Evolutionary conservation across 2,888 invertebrate genomes (phyloP).

Genomic region (Acronicta psi): DNA sequence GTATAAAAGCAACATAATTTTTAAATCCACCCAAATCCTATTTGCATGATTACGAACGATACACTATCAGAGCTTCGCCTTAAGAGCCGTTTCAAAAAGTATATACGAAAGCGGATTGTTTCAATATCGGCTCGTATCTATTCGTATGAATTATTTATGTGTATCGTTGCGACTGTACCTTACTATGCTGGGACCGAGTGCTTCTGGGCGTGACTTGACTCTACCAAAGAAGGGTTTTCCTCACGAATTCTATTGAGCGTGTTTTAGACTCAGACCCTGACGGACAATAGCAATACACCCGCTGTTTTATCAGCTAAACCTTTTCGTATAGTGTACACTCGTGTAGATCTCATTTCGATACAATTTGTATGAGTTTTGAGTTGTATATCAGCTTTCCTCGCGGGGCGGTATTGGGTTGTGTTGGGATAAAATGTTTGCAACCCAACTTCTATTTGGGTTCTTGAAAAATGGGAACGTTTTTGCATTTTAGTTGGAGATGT

Average conservation of each 20-base stretch:
- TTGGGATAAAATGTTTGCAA: slow-evolving; percentile 39
- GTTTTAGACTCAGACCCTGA: slow-evolving; percentile 45
- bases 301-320: slow-evolving; percentile 57
- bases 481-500: slow-evolving; percentile 44
- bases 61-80: slow-evolving; percentile 58
- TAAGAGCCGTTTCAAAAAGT: slow-evolving; percentile 68
- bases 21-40: slow-evolving; percentile 49
- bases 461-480: slow-evolving; percentile 49
- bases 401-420: slow-evolving; percentile 6
- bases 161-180: slow-evolving; percentile 64
- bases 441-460: slow-evolving; percentile 31
- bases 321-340: slow-evolving; percentile 48
- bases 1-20: slow-evolving; percentile 47
- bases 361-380: slow-evolving; percentile 58
- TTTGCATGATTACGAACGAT: slow-evolving; percentile 52
- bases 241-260: slow-evolving; percentile 53
- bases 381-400: slow-evolving; percentile 43
- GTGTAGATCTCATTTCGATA: slow-evolving; percentile 49
- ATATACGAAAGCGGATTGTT: slow-evolving; percentile 73
- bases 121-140: slow-evolving; percentile 72
- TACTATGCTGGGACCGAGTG: slow-evolving; percentile 62
- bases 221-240: slow-evolving; percentile 46
- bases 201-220: slow-evolving; percentile 73
- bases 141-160: slow-evolving; percentile 81
- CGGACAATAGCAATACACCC: slow-evolving; percentile 57